Evolutionary conservation across 2,888 invertebrate genomes (phyloP), one percentile per base, ranked within the genome.

Genomic region (Xanthorhoe spadicearia): DNA sequence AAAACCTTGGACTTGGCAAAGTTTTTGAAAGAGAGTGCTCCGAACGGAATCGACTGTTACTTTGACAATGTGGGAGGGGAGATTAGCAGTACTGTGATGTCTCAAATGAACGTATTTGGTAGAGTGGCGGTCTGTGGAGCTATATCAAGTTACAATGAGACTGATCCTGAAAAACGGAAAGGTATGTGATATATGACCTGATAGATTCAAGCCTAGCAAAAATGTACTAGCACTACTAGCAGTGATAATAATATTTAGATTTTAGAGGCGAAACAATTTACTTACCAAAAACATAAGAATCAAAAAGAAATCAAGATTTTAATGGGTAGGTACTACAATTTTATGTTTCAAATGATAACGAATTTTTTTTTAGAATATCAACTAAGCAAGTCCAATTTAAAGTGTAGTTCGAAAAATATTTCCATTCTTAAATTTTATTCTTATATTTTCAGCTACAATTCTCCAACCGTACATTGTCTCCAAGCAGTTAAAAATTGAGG

Each of bases 51-150:
- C 0, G 96, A 97, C 79, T 95, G 96, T 78, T 97, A 95, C 78
- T 97, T 96, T 79, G 97, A 97, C 81, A 97, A 96, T 83, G 96
- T 96, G 19, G 96, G 96, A 5, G 96, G 96, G 1, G 94, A 94
- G 72, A 89, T 95, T 7, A 95, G 95, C 51, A 93, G 93, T 67
- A 86, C 81, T 1, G 92, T 96, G 1, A 83, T 95, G 2, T 87
- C 92, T 19, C 94, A 94, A 73, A 96, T 96, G 96, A 95, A 94
- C 66, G 68, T 70, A 23, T 92, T 83, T 71, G 96, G 96, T 0
- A 87, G 96, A 65, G 87, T 96, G 13, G 90, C 95, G 0, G 93
- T 95, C 2, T 96, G 96, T 76, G 96, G 96, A 15, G 92, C 94
- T 1, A 96, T 96, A 69, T 94, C 95, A 0, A 82, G 89, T 3